Conservation (phyloP, 2,797 vertebrate genomes). For the Ptychobarbus kaznakovi region DNA sequence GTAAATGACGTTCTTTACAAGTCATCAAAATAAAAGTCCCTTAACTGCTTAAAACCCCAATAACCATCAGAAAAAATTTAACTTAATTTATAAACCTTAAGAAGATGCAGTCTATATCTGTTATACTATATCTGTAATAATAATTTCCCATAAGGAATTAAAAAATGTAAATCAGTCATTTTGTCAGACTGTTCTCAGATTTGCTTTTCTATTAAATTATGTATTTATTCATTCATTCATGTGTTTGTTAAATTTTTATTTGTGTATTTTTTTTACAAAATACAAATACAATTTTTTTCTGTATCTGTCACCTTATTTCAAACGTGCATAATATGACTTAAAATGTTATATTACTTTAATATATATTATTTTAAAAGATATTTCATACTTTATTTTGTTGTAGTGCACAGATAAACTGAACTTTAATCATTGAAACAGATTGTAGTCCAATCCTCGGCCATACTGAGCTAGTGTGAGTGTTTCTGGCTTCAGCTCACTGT, state of each 20-base stretch:
- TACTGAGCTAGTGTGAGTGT: constrained; percentile 6
- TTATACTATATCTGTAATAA: neutral
- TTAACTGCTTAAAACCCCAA: neutral
- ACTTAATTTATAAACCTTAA: neutral
- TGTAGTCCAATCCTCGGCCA: constrained; percentile 2
- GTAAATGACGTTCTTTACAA: neutral
- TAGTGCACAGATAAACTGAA: neutral
- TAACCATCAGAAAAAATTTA: neutral
- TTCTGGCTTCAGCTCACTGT: constrained; percentile 28
- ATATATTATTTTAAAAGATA: neutral
- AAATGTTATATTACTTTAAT: neutral
- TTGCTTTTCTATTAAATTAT: neutral
- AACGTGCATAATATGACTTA: neutral
- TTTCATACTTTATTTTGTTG: neutral
- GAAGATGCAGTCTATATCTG: neutral
- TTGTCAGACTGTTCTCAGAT: neutral
- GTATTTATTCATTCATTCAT: neutral
- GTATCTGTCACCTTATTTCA: neutral
- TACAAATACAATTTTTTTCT: neutral
- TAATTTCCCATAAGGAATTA: neutral
- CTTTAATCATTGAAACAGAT: constrained; percentile 26
- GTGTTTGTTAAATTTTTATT: neutral
- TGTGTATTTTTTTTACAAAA: neutral
- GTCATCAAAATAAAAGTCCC: constrained; percentile 38
- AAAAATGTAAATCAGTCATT: neutral